Percentiles rank a stretch among this genome's conserved stretches.
Evolutionary conservation across 2,113 vertebrate species (phyloP).

Genomic region (Misgurnus anguillicaudatus): DNA sequence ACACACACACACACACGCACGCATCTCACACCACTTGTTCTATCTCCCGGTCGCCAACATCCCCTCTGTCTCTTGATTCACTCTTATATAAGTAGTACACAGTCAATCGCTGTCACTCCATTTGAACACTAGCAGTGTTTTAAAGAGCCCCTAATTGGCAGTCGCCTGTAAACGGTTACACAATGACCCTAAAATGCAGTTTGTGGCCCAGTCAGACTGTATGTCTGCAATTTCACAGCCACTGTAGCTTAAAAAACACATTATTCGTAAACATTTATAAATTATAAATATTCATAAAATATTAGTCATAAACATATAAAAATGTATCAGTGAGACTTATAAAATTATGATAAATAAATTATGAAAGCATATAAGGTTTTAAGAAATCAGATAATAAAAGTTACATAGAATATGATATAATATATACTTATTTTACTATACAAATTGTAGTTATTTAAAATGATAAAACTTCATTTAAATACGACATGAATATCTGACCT

Average conservation of each 20-base stretch:
- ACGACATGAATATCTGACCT: too few species aligned
- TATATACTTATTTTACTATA: too few species aligned
- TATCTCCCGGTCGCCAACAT: neutral
- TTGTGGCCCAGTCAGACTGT: neutral
- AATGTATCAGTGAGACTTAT: neutral
- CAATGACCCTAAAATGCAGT: constrained; percentile 22
- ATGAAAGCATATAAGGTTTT: too few species aligned
- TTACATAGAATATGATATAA: too few species aligned
- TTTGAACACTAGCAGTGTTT: constrained; percentile 52
- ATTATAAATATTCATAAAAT: too few species aligned
- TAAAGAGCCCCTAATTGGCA: constrained; percentile 51
- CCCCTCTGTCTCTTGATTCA: constrained; percentile 20
- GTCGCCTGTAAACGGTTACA: constrained; percentile 47
- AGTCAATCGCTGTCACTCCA: constrained; percentile 44
- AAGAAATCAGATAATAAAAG: too few species aligned
- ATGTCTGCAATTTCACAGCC: too few species aligned
- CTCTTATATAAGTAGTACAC: constrained; percentile 2
- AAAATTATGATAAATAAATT: too few species aligned
- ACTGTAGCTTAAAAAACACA: neutral
- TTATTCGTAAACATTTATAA: too few species aligned
- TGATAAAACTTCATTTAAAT: too few species aligned
- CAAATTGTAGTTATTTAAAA: too few species aligned
- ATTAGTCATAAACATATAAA: neutral
- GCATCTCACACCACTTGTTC: neutral
- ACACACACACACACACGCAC: too few species aligned